Conservation (phyloP, 2,113 vertebrate species). For the sheep (Ovis aries) region DNA sequence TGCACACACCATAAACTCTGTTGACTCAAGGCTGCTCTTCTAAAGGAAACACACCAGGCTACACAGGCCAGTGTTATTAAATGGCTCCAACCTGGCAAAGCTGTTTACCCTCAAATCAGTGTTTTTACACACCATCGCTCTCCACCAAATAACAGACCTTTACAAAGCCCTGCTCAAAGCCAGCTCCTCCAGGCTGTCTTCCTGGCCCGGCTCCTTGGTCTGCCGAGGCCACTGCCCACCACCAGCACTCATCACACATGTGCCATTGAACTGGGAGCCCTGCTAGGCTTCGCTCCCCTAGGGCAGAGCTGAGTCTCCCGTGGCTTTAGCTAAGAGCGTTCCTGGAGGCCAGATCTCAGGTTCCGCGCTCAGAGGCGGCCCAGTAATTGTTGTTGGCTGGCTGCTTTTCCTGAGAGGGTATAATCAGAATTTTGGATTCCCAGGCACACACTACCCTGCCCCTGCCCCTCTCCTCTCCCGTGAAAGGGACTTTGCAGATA, state of each 20-base stretch:
- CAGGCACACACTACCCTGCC: not conserved
- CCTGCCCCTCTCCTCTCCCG: not conserved
- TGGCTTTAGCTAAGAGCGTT: not conserved
- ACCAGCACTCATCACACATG: fast-evolving
- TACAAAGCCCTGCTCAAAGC: not conserved
- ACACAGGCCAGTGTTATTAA: not conserved
- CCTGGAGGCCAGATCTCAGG: not conserved
- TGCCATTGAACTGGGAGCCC: not conserved
- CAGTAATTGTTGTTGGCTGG: slow-evolving; percentile 34
- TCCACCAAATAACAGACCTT: not conserved
- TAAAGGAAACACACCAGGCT: not conserved
- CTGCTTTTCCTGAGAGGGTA: slow-evolving; percentile 54
- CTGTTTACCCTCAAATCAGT: not conserved
- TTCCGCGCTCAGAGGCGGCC: not conserved
- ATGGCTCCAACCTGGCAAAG: not conserved
- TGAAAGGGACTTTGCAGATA: not conserved
- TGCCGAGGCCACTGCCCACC: not conserved
- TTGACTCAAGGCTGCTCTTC: not conserved
- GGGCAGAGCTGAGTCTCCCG: not conserved
- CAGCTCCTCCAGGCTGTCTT: not conserved
- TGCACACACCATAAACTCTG: not conserved
- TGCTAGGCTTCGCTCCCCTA: not conserved
- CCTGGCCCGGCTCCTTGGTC: not conserved
- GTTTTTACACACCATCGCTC: not conserved
- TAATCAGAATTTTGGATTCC: slow-evolving; percentile 42